These are phyloP conservation scores for Cetoscarus ocellatus DNA, from an alignment of 2,797 vertebrate genomes.

Conservation along the genomic window DNA sequence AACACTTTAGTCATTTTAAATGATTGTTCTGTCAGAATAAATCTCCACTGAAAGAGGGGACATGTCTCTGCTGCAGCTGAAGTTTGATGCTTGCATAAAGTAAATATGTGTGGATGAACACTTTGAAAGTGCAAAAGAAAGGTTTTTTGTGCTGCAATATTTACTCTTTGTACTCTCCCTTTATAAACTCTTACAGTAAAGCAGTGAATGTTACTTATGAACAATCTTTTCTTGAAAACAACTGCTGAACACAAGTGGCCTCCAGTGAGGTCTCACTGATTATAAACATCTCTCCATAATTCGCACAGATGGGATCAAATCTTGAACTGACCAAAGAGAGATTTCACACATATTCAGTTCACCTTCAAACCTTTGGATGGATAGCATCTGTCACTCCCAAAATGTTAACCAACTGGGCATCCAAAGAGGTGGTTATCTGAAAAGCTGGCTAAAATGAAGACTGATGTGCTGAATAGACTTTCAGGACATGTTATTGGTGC, in stretches of 20 bases:
- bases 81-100: no score
- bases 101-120: no score
- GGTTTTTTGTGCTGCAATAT: no score
- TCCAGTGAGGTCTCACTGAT: conserved; percentile 1
- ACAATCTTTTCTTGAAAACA: not conserved
- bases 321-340: conserved; percentile 18
- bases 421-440: conserved; percentile 41
- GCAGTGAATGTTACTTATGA: no score
- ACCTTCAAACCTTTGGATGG: conserved; percentile 53
- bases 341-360: conserved; percentile 31
- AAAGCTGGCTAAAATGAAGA: conserved; percentile 70
- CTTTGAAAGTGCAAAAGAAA: no score
- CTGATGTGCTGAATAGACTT: conserved; percentile 73
- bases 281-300: not conserved
- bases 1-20: no score
- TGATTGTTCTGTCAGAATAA: no score
- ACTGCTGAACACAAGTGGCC: not conserved
- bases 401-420: conserved; percentile 52
- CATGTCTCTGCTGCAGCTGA: no score
- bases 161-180: no score
- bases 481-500: conserved; percentile 79
- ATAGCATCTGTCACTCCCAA: conserved; percentile 71
- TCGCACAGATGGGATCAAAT: conserved; percentile 13
- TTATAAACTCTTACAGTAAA: no score
- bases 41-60: no score